Evolutionary conservation across 2,113 vertebrate species (phyloP), one percentile per base, ranked within the genome.

Genomic region (Pardalotus punctatus): DNA sequence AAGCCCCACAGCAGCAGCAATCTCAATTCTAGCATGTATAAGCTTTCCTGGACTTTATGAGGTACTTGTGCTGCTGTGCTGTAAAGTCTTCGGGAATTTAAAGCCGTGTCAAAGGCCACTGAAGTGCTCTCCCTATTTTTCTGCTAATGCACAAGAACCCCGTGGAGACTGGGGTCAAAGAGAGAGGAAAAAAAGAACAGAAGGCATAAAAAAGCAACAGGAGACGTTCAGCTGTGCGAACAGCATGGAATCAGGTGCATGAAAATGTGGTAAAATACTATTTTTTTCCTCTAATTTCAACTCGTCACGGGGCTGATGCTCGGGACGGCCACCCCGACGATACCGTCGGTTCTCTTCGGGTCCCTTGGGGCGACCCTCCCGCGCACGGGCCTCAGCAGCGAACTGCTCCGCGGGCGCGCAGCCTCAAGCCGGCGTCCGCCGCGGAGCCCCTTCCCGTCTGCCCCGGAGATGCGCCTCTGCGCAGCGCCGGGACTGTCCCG

Each of bases 321-420:
- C 29, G 11, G 23, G 2, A 71, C 47, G 7, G 60, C 38, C 5
- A 25, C 21, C 31, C n/a, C n/a, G 47, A 61, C 14, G 25, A 10
- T 6, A 50, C 24, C 10, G 11, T 25, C 23, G 6, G 19, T 51
- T 47, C 27, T 14, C 19, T 5, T 31, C 29, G 35, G 22, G 27
- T 50, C 35, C 14, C 22, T 40, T 24, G 47, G 36, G 38, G 25
- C 22, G 6, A 54, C 54, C 29, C 5, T 61, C 2, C 50, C 13
- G 11, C 27, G 2, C 27, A 11, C 11, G 8, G 3, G 0, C 5
- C 33, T 36, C 47, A 3, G 50, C 23, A 11, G 42, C 19, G 20
- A 36, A 16, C 6, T 2, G 58, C 48, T 80, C 58, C 60, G 48
- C 27, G 33, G 67, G 33, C 24, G 53, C 57, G 66, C 50, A 81